A percentile compares a stretch with the other conserved stretches of the same genome.
phyloP scores from a whole-genome alignment of 2,888 invertebrate species.

The Trissolcus japonicus region DNA sequence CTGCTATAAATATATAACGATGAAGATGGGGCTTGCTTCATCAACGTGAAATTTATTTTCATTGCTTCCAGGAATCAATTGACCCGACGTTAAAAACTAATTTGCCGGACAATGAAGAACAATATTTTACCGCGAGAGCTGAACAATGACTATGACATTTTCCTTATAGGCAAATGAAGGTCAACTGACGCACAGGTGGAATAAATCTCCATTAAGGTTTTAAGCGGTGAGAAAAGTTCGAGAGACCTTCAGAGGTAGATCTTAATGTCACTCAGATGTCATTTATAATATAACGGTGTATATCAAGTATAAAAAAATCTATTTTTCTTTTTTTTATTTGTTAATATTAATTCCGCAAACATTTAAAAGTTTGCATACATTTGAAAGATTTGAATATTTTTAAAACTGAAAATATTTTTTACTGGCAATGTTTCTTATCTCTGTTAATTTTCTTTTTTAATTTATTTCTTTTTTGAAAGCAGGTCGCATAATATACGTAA shows the following conservation, averaged over 20 bases:
- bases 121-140: slow-evolving; percentile 37
- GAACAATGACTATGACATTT: slow-evolving; percentile 41
- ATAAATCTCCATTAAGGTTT: slow-evolving; percentile 46
- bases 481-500: slow-evolving; percentile 25
- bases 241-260: slow-evolving; percentile 17
- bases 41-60: slow-evolving; percentile 33
- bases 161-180: slow-evolving; percentile 43
- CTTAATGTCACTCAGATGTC: slow-evolving; percentile 26
- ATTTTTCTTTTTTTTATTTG: too few relatives aligned
- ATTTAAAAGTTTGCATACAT: too few relatives aligned
- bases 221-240: slow-evolving; percentile 13
- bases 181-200: slow-evolving; percentile 23
- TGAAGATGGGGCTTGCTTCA: slow-evolving; percentile 38
- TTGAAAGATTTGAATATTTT: too few relatives aligned
- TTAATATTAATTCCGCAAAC: too few relatives aligned
- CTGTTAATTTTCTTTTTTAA: not conserved
- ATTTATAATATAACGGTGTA: not conserved
- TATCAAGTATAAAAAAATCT: too few relatives aligned
- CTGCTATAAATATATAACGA: slow-evolving; percentile 34
- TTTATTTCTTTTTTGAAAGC: slow-evolving; percentile 13
- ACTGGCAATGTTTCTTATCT: not conserved
- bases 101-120: slow-evolving; percentile 44
- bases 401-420: not conserved
- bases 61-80: slow-evolving; percentile 44
- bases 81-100: slow-evolving; percentile 38